Evolutionary conservation across 1,140 invertebrate genomes (phyloP), one percentile per base, ranked within the genome.

Genomic region (Drosophila murphyi): DNA sequence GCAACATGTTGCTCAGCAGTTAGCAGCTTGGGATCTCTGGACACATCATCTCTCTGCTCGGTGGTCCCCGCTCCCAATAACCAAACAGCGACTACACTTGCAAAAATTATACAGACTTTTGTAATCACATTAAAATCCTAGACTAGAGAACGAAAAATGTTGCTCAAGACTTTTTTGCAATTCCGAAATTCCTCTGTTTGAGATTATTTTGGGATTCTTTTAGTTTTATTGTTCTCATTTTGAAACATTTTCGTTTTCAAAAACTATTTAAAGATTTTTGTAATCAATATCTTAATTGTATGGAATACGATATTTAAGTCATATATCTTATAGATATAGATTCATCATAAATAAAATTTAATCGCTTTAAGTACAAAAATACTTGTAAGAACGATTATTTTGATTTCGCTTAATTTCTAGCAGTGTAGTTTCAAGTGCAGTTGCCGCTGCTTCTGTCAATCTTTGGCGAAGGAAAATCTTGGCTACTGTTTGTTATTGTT

Each of bases 381-480:
- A 20, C 20, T 20, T 20, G 20, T 20, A 20, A 20, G 20, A 20
- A 20, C 20, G 20, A 20, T 20, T 20, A 20, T 20, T 20, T 20
- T 20, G 20, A 20, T 4, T n/a, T 10, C n/a, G 3, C 10, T n/a
- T 37, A 0, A 20, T 43, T 43, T 43, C 39, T n/a, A 8, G 10
- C 10, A n/a, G 39, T 43, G 39, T 39, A 60, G 50, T 57, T 60
- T 69, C 64, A 72, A 76, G 69, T 64, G 65, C 59, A 52, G 71
- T 68, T 80, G 72, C 54, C 56, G 72, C 63, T 63, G 71, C 71
- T 71, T 83, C 83, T 87, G 83, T 87, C 83, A 87, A 87, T 87
- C 83, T 89, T 82, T 72, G 82, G 78, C 78, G 65, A 78, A 89
- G 83, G 83, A 80, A 87, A 87, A 87, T 88, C 80, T 72, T 75